Evolutionary conservation across 2,888 invertebrate genomes (phyloP).

Genomic region (Microctonus aethiopoides): DNA sequence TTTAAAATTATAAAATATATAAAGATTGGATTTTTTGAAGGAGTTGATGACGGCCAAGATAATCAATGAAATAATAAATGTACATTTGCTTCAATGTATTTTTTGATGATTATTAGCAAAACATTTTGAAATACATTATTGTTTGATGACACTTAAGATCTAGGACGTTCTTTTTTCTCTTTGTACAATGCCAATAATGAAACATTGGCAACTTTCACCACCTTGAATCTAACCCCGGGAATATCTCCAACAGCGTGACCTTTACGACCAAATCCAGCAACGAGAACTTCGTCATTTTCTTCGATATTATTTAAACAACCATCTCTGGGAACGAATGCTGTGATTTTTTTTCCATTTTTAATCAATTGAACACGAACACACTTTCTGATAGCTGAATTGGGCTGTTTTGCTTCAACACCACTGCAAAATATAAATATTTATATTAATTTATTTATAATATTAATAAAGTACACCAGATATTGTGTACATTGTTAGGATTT

Average conservation of each 20-base stretch:
- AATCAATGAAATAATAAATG: no score
- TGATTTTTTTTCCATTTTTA: slow-evolving; percentile 99
- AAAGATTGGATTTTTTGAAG: no score
- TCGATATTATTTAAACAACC: slow-evolving; percentile 99
- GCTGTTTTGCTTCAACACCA: slow-evolving; percentile 99
- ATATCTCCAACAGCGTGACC: slow-evolving; percentile 99
- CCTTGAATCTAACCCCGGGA: slow-evolving; percentile 94
- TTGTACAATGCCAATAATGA: slow-evolving; percentile 98
- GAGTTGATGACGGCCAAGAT: no score
- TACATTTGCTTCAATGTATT: neutral
- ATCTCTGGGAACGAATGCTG: slow-evolving; percentile 99
- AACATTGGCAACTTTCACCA: slow-evolving; percentile 99
- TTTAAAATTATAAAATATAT: no score
- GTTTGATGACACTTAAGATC: slow-evolving; percentile 81
- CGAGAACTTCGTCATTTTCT: slow-evolving; percentile 99
- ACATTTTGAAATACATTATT: neutral
- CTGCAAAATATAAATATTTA: slow-evolving; percentile 69
- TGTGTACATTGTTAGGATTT: no score
- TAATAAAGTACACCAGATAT: no score
- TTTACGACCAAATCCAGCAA: slow-evolving; percentile 99
- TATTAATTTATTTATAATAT: no score
- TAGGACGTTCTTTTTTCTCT: slow-evolving; percentile 99
- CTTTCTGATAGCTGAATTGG: slow-evolving; percentile 99
- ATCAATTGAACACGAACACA: slow-evolving; percentile 99
- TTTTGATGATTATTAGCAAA: slow-evolving; percentile 1